Conservation (phyloP, 1,140 invertebrate genomes). For the Trichonephila clavipes region DNA sequence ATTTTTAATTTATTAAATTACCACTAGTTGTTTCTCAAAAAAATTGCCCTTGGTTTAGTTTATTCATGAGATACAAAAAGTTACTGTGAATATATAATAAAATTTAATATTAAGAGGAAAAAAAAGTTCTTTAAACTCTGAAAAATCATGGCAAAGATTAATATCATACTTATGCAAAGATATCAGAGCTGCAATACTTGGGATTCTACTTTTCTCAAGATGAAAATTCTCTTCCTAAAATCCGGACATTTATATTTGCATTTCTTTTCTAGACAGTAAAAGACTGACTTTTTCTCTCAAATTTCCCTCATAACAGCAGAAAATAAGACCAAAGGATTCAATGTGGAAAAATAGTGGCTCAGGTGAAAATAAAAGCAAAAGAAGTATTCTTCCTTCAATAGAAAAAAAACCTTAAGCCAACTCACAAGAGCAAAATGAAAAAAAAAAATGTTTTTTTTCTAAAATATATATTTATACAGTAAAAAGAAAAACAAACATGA, state of each 20-base stretch:
- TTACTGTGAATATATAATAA: too few species aligned
- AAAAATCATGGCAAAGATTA: too few species aligned
- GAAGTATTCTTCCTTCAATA: not conserved
- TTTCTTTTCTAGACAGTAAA: not conserved
- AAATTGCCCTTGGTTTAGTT: too few species aligned
- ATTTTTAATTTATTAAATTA: too few species aligned
- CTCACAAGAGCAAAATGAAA: not conserved
- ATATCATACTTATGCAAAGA: not conserved
- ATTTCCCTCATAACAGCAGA: not conserved
- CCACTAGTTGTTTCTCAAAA: too few species aligned
- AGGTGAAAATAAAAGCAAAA: conserved; percentile 29
- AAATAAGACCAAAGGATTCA: not conserved
- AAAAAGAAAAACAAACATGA: conserved; percentile 12
- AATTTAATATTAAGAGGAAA: too few species aligned
- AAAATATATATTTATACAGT: not conserved
- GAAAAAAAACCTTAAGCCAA: not conserved
- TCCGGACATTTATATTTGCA: not conserved
- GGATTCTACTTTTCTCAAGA: not conserved
- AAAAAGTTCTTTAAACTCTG: too few species aligned
- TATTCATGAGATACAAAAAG: too few species aligned
- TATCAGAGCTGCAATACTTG: not conserved
- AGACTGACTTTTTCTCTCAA: not conserved
- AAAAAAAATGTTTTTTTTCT: not conserved
- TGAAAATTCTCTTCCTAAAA: not conserved
- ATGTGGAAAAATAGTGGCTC: not conserved